Base-by-base conservation (phyloP, 2,888 invertebrate species). In the Acholoe squamosa region DNA sequence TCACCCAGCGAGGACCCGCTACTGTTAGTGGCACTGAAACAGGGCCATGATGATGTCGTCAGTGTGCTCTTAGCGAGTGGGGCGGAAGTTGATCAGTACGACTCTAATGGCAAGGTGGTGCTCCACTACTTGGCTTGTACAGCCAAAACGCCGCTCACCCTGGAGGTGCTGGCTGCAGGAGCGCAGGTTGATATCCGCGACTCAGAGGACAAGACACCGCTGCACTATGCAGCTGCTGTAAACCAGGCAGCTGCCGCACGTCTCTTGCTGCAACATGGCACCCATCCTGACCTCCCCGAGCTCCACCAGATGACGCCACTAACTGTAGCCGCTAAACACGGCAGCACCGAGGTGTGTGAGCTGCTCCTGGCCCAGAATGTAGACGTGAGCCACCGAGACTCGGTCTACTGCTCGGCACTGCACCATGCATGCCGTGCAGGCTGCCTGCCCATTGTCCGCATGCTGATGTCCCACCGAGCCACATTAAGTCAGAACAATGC, bases 81-180 rank as follows among this genome's bases (percentile, higher is more conserved):
- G 0, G 93, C 93, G 12, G 93, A 94, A 89, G 92, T 93, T 7
- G 92, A 94, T 90, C 84, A 86, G 71, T 86, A 86, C 43, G 90
- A 90, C 52, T 43, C 84, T 25, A 84, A 90, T 16, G 90, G 90
- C 0, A 90, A 86, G 67, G 84, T 51, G 7, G 25, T 90, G 3
- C 31, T 90, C 31, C 90, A 90, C 31, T 86, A 90, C 67, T 25
- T 86, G 14, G 61, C 86, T 0, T 71, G 84, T 51, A 86, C 84
- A 0, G 34, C 51, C 25, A 84, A 90, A 43, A 34, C 19, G 14
- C 34, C 56, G 19, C 25, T 90, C 33, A 52, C 61, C 12, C 84
- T 52, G 34, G 19, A 10, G n/a, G 90, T 92, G 25, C n/a, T 88
- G 19, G n/a, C 16, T 0, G 61, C 76, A 19, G 92, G 89, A 19